Conservation (phyloP, 2,888 invertebrate species). For the Sthenelais limicola region DNA sequence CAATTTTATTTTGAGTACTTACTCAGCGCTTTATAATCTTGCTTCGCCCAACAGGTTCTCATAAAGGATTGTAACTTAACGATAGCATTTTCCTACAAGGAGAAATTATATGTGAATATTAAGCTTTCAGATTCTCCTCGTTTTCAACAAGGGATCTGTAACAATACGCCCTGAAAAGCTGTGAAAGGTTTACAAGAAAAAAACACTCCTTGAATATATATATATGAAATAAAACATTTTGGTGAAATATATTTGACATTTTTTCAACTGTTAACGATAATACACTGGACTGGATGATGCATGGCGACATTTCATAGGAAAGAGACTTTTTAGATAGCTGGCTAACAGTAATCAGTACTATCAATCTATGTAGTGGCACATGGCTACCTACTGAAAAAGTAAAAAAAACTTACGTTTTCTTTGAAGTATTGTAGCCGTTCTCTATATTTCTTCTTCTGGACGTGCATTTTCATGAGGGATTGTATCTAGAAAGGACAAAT, state of each 20-base stretch:
- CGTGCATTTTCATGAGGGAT: conserved; percentile 64
- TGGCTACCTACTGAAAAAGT: not conserved
- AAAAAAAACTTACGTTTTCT: conserved; percentile 60
- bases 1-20: conserved; percentile 51
- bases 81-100: conserved; percentile 61
- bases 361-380: not conserved
- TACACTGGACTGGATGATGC: no score
- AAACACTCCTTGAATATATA: no score
- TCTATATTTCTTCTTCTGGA: conserved; percentile 59
- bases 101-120: not conserved
- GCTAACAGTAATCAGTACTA: no score
- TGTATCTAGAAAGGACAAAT: conserved; percentile 69
- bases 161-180: no score
- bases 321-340: no score
- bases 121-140: no score
- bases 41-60: conserved; percentile 78
- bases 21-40: conserved; percentile 77
- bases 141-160: no score
- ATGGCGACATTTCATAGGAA: no score
- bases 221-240: no score
- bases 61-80: conserved; percentile 80
- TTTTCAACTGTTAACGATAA: not conserved
- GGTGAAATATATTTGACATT: not conserved
- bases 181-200: no score
- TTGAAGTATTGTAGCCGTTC: conserved; percentile 62